phyloP scores from a whole-genome alignment of 2,797 vertebrate species.

The Momotus momota region DNA sequence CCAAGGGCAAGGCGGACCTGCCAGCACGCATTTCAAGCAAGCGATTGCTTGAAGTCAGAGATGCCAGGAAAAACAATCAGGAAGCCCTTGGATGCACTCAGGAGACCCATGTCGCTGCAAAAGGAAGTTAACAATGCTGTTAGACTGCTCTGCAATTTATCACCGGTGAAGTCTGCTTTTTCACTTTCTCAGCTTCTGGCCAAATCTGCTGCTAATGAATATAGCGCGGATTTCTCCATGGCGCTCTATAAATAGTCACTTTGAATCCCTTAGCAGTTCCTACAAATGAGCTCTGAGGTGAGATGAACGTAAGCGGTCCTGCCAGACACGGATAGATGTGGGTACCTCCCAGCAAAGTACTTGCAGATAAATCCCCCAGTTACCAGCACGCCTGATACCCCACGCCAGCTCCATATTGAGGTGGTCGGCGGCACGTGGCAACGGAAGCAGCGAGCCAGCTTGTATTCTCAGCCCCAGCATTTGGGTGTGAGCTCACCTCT shows the following conservation, averaged over 20 bases:
- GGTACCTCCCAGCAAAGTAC: background rate
- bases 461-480: background rate
- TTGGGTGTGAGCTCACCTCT: background rate
- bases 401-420: rapidly evolving
- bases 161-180: background rate
- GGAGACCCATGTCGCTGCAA: background rate
- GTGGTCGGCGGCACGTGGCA: rapidly evolving
- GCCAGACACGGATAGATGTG: background rate
- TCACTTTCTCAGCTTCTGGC: background rate
- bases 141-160: background rate
- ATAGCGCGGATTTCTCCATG: background rate
- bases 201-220: background rate
- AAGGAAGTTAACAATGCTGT: background rate
- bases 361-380: background rate
- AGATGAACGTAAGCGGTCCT: background rate
- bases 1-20: background rate
- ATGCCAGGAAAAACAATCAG: conserved; percentile 11
- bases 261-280: background rate
- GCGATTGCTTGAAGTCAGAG: background rate
- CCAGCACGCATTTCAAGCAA: background rate
- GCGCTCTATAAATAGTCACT: background rate
- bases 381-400: background rate
- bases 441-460: background rate
- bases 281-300: background rate
- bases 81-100: background rate